Conservation (phyloP, 2,113 vertebrate genomes). For the Fulica atra region DNA sequence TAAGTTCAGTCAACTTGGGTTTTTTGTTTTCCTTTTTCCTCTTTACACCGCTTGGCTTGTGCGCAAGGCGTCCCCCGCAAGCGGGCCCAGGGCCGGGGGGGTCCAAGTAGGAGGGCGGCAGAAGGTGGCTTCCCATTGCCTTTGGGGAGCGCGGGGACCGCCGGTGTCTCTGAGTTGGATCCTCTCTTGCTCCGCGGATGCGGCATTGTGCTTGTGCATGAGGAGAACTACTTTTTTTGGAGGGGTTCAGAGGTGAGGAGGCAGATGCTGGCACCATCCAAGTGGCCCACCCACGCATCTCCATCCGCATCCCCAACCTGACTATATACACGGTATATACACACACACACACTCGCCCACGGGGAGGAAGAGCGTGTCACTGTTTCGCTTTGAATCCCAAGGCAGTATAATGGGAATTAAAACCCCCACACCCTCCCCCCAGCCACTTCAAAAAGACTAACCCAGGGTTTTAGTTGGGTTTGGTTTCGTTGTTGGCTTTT, state of each 20-base stretch:
- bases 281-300: background rate
- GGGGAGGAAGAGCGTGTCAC: slow-evolving; percentile 39
- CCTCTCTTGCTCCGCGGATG: slow-evolving; percentile 60
- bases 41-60: slow-evolving; percentile 31
- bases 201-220: slow-evolving; percentile 77
- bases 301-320: background rate
- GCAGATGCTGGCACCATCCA: background rate
- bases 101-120: background rate
- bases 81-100: background rate
- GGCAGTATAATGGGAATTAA: slow-evolving; percentile 61
- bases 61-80: slow-evolving; percentile 42
- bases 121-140: background rate
- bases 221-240: slow-evolving; percentile 35
- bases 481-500: background rate
- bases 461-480: background rate
- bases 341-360: background rate
- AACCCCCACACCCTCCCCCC: background rate
- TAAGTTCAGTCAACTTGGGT: slow-evolving; percentile 37
- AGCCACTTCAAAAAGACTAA: slow-evolving; percentile 52
- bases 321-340: slow-evolving; percentile 71
- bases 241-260: background rate
- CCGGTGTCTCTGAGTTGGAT: background rate
- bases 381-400: slow-evolving; percentile 31
- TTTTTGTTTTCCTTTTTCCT: background rate
- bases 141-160: slow-evolving; percentile 9